phyloP scores from a whole-genome alignment of 2,888 invertebrate species.

The Eupithecia subumbrata region DNA sequence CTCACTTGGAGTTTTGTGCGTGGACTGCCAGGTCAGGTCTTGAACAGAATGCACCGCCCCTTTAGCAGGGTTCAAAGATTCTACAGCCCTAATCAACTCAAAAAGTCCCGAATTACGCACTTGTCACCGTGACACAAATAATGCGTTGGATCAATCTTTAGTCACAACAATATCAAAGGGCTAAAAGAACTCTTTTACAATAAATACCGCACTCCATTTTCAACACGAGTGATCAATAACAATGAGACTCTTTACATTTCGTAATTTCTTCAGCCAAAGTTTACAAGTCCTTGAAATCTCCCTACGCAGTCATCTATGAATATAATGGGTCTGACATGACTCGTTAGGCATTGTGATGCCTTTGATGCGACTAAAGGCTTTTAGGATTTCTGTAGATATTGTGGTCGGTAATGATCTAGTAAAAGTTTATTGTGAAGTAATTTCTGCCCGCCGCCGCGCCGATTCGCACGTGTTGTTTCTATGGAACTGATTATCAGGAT shows the following conservation, averaged over 20 bases:
- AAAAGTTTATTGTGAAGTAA: background rate
- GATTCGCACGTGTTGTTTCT: no score
- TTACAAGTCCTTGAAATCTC: conserved; percentile 28
- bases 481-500: no score
- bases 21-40: no score
- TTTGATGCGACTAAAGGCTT: conserved; percentile 57
- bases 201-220: background rate
- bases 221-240: conserved; percentile 13
- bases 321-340: conserved; percentile 71
- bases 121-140: background rate
- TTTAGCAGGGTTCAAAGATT: no score
- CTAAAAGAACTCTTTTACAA: background rate
- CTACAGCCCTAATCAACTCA: no score
- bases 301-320: conserved; percentile 72
- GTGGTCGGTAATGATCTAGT: conserved; percentile 23
- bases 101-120: no score
- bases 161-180: background rate
- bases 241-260: background rate
- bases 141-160: background rate
- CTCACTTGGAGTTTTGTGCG: no score
- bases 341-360: conserved; percentile 57
- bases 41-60: no score
- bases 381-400: conserved; percentile 18
- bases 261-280: conserved; percentile 44
- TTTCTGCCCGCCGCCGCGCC: no score